Evolutionary conservation across 2,888 invertebrate species (phyloP), one percentile per base, ranked within the genome.

Genomic region (Drosophila lacicola): DNA sequence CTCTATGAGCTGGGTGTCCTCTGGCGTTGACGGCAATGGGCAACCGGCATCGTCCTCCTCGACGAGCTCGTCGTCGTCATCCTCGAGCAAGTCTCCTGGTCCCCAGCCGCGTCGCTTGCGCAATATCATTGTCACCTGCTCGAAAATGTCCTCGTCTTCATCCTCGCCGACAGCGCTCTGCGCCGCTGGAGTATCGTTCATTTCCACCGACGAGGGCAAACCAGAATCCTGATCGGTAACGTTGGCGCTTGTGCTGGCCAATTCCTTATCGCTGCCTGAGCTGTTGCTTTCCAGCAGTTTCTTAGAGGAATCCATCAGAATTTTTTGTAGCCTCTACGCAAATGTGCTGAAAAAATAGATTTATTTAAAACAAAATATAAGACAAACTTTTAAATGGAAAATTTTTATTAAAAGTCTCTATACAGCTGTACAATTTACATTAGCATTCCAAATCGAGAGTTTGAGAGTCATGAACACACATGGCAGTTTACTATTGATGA

Each of bases 21-120:
- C 97, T 1, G 97, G 97, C 9, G 97, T 97, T 19, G 97, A 97
- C 4, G 97, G 97, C 80, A 97, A 91, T 3, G 97, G 96, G 90
- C 97, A 97, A 37, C 97, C 97, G 70, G 95, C 95, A 79, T 96
- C 96, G 90, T 96, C 97, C 87, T 96, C 96, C 86, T 92, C 92
- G 29, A 90, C 92, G 39, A 92, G 82, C 63, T 90, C 92, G 63
- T 91, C 91, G 44, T 92, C 91, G 46, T 91, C 92, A 44, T 91
- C 91, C 47, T 90, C 92, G 1, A 92, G 80, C 51, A 92, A 76
- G 78, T 92, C 92, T 25, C 91, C 90, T n/a, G 90, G 88, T 44
- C 89, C 88, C 92, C 92, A 92, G 49, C 90, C 90, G 5, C 91
- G 92, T 13, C 92, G 90, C 68, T 92, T 92, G 41, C 92, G 88